These are phyloP conservation scores for Hormiphora californensis DNA, from an alignment of 37 sponge, comb jelly and placozoan species.

Conservation along the genomic window DNA sequence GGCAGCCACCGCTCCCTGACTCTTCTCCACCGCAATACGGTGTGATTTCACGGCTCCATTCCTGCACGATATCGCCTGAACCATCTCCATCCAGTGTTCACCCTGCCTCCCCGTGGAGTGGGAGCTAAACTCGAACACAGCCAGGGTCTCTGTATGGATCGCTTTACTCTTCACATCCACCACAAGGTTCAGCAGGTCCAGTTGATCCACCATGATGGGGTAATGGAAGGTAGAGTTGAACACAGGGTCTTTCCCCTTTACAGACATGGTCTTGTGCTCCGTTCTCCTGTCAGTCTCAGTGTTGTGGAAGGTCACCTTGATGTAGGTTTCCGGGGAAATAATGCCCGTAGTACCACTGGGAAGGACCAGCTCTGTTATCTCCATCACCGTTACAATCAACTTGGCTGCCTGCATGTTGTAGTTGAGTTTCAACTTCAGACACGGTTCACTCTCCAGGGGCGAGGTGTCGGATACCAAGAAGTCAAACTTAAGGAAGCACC, in stretches of 20 bases:
- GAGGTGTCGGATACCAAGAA: not conserved
- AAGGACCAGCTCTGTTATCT: not conserved
- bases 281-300: not conserved
- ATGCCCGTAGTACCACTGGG: not conserved
- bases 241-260: not conserved
- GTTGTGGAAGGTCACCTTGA: not conserved
- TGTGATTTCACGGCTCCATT: not conserved
- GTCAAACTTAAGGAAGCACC: not conserved
- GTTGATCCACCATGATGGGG: not conserved
- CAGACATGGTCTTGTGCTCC: conserved; percentile 10
- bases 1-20: no score
- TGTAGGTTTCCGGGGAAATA: not conserved
- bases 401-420: not conserved
- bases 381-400: not conserved
- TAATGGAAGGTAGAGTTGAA: conserved; percentile 34
- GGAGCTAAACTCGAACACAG: conserved; percentile 1
- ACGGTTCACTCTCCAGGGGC: not conserved
- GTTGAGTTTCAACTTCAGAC: not conserved
- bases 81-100: conserved; percentile 22
- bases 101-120: not conserved
- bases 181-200: not conserved
- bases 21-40: not conserved
- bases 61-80: not conserved
- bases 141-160: conserved; percentile 6
- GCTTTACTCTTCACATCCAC: not conserved